Evolutionary conservation across 2,888 invertebrate species (phyloP).

Genomic region (Synergus itoensis): DNA sequence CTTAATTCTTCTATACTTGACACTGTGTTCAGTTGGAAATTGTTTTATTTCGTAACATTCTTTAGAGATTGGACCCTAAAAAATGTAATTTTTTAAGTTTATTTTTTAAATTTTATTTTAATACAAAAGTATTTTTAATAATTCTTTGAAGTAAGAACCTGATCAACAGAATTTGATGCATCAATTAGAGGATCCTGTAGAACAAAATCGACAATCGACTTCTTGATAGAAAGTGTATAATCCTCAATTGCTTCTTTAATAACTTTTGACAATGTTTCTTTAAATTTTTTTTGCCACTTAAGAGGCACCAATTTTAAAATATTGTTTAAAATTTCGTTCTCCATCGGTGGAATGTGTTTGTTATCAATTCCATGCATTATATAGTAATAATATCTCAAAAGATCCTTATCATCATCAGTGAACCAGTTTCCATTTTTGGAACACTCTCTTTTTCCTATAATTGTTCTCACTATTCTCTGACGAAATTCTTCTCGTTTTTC

Average conservation of each 20-base stretch:
- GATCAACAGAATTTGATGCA: constrained; percentile 43
- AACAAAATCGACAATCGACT: constrained; percentile 95
- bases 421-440: constrained; percentile 64
- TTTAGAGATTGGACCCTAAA: constrained; percentile 52
- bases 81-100: constrained; percentile 3
- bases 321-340: constrained; percentile 84
- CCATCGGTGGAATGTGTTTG: constrained; percentile 91
- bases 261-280: constrained; percentile 80
- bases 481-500: constrained; percentile 91
- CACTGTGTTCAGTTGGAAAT: constrained; percentile 57
- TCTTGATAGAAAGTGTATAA: constrained; percentile 93
- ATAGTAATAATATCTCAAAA: constrained; percentile 93
- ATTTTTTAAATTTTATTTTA: neutral
- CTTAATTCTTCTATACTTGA: constrained; percentile 71
- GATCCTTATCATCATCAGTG: constrained; percentile 82
- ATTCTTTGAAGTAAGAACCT: constrained; percentile 46
- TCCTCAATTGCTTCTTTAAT: constrained; percentile 91
- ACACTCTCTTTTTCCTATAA: constrained; percentile 77
- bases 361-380: constrained; percentile 94
- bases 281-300: constrained; percentile 82
- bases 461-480: constrained; percentile 86
- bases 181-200: constrained; percentile 84
- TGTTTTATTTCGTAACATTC: constrained; percentile 57
- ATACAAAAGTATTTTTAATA: neutral
- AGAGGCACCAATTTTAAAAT: constrained; percentile 84